A percentile compares a stretch with the other conserved stretches of the same genome.
Conservation (phyloP, 2,888 invertebrate species). For the Tupiocoris notatus region DNA sequence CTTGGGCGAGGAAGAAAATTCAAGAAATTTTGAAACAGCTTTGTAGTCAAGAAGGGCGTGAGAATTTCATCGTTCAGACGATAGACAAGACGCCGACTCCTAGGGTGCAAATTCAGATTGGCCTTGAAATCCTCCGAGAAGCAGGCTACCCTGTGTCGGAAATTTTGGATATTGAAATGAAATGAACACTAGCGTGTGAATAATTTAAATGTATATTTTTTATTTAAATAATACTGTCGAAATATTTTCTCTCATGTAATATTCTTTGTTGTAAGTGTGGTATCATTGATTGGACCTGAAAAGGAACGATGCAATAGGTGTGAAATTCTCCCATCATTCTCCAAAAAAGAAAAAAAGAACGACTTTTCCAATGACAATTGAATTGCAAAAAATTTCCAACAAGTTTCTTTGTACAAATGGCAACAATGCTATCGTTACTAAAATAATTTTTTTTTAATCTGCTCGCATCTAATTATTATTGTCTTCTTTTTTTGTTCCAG, state of each 20-base stretch:
- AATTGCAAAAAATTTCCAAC: no score
- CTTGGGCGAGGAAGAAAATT: not conserved
- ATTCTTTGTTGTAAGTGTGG: no score
- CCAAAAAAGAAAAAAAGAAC: no score
- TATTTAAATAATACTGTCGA: no score
- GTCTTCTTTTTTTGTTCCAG: slow-evolving; percentile 51
- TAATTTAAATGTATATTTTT: no score
- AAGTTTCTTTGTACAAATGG: no score
- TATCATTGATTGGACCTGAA: no score
- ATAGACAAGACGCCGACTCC: not conserved
- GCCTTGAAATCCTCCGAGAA: not conserved
- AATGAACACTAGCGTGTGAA: no score
- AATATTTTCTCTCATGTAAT: no score
- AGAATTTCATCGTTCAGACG: not conserved
- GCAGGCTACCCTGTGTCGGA: not conserved
- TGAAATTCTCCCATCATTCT: no score
- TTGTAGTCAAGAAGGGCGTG: not conserved
- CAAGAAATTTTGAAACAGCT: not conserved
- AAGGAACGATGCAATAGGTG: no score
- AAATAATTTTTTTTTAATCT: not conserved
- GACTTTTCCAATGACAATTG: no score
- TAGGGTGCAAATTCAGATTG: not conserved
- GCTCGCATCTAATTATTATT: slow-evolving; percentile 43
- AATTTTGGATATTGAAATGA: not conserved
- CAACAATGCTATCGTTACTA: not conserved